Evolutionary conservation across 2,888 invertebrate species (phyloP).

Genomic region (Andrena chrysosceles): DNA sequence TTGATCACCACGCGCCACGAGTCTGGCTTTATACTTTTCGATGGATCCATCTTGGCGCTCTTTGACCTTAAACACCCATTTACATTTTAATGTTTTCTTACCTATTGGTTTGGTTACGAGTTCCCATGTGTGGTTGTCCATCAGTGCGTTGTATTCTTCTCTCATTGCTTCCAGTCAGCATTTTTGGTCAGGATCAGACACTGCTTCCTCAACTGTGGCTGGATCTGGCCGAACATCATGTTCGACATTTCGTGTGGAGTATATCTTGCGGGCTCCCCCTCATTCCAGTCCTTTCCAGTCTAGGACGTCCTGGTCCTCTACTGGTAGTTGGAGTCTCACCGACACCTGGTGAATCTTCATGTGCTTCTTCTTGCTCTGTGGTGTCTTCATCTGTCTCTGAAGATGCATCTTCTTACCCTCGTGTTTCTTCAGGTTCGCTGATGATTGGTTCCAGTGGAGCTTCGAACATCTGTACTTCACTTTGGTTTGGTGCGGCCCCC

Average conservation of each 20-base stretch:
- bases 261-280: neutral
- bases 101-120: neutral
- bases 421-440: too few relatives aligned
- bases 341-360: too few relatives aligned
- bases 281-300: neutral
- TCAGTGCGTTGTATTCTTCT: neutral
- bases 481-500: neutral
- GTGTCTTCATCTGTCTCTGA: too few relatives aligned
- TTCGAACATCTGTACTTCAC: neutral
- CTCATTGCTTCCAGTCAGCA: neutral
- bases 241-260: neutral
- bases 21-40: neutral
- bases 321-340: too few relatives aligned
- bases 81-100: neutral
- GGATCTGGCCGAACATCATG: neutral
- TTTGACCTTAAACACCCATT: neutral
- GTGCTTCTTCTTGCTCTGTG: too few relatives aligned
- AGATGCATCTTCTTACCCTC: too few relatives aligned
- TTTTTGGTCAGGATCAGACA: neutral
- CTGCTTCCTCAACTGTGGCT: neutral
- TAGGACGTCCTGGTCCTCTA: neutral
- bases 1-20: conserved; percentile 47
- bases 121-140: neutral
- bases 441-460: neutral
- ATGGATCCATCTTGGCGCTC: neutral